Base-by-base conservation (phyloP, 2,113 vertebrate species). In the Leucosticte australis region DNA sequence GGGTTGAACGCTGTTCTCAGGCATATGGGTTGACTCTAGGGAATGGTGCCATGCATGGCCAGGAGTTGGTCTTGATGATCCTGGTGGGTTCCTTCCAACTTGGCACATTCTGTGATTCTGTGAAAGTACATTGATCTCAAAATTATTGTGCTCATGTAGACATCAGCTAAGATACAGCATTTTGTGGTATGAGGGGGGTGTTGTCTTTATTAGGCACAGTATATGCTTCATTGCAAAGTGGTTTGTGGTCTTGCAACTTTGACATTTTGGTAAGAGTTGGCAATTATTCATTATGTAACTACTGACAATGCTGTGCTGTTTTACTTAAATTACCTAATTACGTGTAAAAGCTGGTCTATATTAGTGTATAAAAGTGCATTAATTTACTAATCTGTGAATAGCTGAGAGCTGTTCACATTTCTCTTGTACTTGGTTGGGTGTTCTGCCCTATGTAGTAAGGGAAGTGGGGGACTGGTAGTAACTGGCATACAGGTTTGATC, bases 1-100 rank as follows among this genome's bases (percentile, higher is more conserved):
- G 20, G 0, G 0, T 59, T 14, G 52, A 16, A 26, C 44, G 22
- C 0, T 20, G 4, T 31, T 35, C 52, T 59, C 2, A 3, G 21
- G 26, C 5, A 27, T 0, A 5, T 9, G 13, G 8, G 16, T 26
- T 31, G 44, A 44, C 31, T 67, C 52, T 10, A 42, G 31, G 44
- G 24, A 11, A 42, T 57, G 35, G 26, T 50, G 37, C 44, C 13
- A 4, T 67, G 44, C 16, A 26, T 9, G 9, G 26, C 44, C 9
- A 5, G 20, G 31, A 59, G 27, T 33, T 77, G 44, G 31, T 1
- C 53, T 37, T 68, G 13, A 10, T 59, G 21, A 15, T 68, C 14
- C 26, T 86, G 13, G 5, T 52, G 18, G 14, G 27, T 44, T 44
- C 27, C 9, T 68, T 68, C 53, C 27, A 44, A 12, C 2, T 68